phyloP scores from a whole-genome alignment of 2,113 vertebrate species.

The Otolemur garnettii region DNA sequence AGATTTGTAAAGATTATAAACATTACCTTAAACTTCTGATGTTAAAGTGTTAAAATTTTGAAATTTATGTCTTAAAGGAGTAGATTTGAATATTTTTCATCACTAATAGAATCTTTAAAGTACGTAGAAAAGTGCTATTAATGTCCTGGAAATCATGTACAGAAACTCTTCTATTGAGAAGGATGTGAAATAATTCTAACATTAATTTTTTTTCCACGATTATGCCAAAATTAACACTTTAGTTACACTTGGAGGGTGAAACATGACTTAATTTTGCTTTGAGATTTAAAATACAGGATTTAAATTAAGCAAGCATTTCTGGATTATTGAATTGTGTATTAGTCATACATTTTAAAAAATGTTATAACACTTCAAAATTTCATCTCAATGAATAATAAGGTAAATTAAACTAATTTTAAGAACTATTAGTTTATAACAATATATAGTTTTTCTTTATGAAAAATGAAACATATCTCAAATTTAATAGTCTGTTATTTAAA shows the following conservation, averaged over 20 bases:
- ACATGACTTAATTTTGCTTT: not conserved
- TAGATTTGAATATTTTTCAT: not conserved
- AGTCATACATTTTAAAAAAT: not conserved
- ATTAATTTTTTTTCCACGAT: not conserved
- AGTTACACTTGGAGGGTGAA: not conserved
- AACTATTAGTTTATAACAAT: not conserved
- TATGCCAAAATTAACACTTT: not conserved
- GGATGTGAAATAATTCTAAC: not conserved
- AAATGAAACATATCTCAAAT: not conserved
- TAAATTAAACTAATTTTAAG: not conserved
- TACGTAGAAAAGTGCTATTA: not conserved
- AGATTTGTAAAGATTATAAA: not conserved
- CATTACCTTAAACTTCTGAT: not conserved
- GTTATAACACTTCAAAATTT: not conserved
- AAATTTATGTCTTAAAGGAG: not conserved
- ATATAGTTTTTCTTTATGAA: not conserved
- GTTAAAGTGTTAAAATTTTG: not conserved
- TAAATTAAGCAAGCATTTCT: not conserved
- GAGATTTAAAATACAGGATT: not conserved
- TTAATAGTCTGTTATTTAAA: not conserved
- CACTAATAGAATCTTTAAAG: not conserved
- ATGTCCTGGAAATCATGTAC: not conserved
- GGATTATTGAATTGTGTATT: constrained; percentile 3
- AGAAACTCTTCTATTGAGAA: not conserved
- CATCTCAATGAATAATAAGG: not conserved